These are phyloP conservation scores for Trogon surrucura DNA, from an alignment of 2,113 vertebrate species.

Conservation along the genomic window DNA sequence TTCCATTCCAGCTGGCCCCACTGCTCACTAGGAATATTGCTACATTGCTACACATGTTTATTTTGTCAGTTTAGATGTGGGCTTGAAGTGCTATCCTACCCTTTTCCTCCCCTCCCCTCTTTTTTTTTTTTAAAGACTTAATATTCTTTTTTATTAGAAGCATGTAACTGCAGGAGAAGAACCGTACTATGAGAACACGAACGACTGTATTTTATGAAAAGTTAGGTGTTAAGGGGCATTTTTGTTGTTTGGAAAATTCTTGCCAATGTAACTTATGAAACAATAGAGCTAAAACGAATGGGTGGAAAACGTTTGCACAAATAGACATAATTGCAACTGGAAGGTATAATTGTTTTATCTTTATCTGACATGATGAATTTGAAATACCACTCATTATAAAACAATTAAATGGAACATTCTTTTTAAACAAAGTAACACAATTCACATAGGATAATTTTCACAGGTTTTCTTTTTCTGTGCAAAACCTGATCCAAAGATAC, in stretches of 20 bases:
- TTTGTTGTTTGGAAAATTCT: conserved; percentile 16
- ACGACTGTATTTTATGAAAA: not conserved
- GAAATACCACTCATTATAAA: conserved; percentile 3
- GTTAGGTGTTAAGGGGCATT: not conserved
- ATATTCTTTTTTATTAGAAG: not conserved
- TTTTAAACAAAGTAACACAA: not conserved
- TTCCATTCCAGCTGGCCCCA: not conserved
- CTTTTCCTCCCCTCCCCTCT: not conserved
- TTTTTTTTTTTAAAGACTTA: not conserved
- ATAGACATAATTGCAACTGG: conserved; percentile 21
- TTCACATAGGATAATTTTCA: not conserved
- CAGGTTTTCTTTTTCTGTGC: not conserved
- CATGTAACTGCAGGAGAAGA: not conserved
- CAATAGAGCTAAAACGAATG: not conserved
- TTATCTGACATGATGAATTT: not conserved
- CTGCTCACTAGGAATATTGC: not conserved
- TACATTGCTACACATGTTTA: not conserved
- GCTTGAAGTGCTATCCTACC: not conserved
- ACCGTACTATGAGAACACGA: not conserved
- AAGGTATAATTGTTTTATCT: not conserved
- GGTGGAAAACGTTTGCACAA: not conserved
- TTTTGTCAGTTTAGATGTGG: not conserved
- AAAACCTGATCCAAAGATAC: not conserved
- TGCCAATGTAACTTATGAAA: not conserved
- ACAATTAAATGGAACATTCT: not conserved